Base-by-base conservation (phyloP, 2,797 vertebrate genomes). In the Paguma larvata region DNA sequence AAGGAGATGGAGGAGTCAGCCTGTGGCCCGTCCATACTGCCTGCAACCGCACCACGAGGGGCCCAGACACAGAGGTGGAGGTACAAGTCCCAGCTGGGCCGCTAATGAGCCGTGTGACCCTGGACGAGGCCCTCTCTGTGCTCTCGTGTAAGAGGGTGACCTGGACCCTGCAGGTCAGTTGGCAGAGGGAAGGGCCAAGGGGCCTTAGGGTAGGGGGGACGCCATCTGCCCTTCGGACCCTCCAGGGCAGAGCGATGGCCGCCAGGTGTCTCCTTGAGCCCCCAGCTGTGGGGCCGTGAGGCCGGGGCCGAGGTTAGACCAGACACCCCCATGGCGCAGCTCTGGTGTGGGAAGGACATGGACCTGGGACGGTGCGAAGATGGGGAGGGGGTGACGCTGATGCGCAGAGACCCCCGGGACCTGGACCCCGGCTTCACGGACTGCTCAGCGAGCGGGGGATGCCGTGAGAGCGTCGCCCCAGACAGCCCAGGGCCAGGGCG, bases 311-410 rank as follows among this genome's bases (percentile, higher is more conserved):
- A 73, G 59, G n/a, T 16, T 15, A 19, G 63, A 19, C n/a, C 4
- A 6, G 70, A n/a, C 3, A 11, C 38, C 46, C 5, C 1, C 6
- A 32, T 15, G 18, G n/a, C 30, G 32, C 56, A 44, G 48, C 15
- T 41, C 48, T 1, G 4, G 21, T 5, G 6, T 10, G 25, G 70
- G 30, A 30, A 80, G 34, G 41, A 62, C 8, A 2, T 1, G 5
- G 25, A 53, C 2, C 2, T 0, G 48, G 25, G 19, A 16, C 30
- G 0, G 0, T 48, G 25, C 53, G 41, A 32, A 79, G 30, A 23
- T 1, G 27, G 32, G 44, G 21, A 65, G 15, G 65, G 32, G 32
- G 15, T 0, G 0, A 53, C 32, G 6, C 15, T 1, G 10, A 59
- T 18, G 9, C 34, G 10, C 2, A 3, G 27, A 51, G 78, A 73